These are phyloP conservation scores for Suillia variegata DNA, from an alignment of 2,888 invertebrate genomes.

Conservation along the genomic window DNA sequence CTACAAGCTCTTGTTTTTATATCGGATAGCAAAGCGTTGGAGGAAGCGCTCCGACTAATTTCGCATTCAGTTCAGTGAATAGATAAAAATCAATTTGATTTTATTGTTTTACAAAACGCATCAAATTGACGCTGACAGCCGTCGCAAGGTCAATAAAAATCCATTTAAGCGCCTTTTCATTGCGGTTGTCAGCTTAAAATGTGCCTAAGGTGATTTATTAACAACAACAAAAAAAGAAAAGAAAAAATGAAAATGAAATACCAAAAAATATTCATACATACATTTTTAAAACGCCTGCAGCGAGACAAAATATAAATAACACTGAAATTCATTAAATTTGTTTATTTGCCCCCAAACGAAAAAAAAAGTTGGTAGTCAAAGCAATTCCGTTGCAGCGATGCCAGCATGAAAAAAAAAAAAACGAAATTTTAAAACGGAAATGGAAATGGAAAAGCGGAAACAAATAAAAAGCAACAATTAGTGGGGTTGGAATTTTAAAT, in stretches of 20 bases:
- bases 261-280: neutral
- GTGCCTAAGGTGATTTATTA: neutral
- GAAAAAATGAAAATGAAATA: neutral
- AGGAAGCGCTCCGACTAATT: neutral
- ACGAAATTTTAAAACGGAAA: neutral
- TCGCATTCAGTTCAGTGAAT: constrained; percentile 12
- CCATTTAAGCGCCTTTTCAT: neutral
- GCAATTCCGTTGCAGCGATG: neutral
- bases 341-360: neutral
- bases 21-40: neutral
- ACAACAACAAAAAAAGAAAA: neutral
- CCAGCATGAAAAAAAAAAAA: neutral
- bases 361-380: neutral
- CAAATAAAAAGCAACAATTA: constrained; percentile 2
- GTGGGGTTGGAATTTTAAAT: neutral
- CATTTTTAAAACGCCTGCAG: neutral
- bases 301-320: neutral
- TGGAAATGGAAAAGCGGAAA: neutral
- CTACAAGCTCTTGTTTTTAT: neutral
- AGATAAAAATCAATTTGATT: constrained; percentile 10
- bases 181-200: neutral
- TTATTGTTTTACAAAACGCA: neutral
- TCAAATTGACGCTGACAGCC: neutral
- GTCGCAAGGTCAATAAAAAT: neutral
- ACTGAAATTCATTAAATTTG: neutral